Conservation (phyloP, 2,113 vertebrate species). For the Chroicocephalus ridibundus region DNA sequence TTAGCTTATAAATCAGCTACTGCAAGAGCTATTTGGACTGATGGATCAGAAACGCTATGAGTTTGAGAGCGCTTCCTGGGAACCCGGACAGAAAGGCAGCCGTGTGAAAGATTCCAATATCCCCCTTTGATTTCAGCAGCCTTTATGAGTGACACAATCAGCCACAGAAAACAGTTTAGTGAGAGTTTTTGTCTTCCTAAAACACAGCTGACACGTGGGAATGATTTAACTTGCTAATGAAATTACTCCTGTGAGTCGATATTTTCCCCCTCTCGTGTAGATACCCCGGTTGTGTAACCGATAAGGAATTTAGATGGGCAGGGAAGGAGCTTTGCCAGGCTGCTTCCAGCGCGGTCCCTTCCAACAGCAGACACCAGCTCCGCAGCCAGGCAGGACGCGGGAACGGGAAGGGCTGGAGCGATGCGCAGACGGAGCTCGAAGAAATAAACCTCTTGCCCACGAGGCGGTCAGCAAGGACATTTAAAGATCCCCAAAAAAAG, state of each 20-base stretch:
- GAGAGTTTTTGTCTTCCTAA: neutral
- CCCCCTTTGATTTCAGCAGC: neutral
- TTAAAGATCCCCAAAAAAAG: neutral
- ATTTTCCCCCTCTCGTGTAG: neutral
- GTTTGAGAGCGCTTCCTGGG: neutral
- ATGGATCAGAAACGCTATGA: neutral
- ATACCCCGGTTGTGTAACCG: neutral
- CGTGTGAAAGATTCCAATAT: neutral
- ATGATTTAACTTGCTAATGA: slow-evolving; percentile 24
- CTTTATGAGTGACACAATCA: neutral
- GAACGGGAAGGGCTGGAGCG: neutral
- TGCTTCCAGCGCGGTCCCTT: neutral
- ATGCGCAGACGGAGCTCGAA: rapidly evolving
- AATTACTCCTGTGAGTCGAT: neutral
- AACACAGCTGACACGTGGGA: neutral
- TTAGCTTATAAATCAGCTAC: neutral
- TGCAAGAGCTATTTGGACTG: neutral
- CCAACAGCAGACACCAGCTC: neutral
- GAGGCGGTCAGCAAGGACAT: neutral
- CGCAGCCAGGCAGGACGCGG: rapidly evolving
- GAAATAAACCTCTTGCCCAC: neutral
- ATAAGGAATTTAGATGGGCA: neutral
- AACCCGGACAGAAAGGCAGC: neutral
- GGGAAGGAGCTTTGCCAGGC: neutral
- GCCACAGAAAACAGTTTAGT: neutral